phyloP scores from a whole-genome alignment of 2,113 vertebrate genomes.

The Raphicerus campestris region DNA sequence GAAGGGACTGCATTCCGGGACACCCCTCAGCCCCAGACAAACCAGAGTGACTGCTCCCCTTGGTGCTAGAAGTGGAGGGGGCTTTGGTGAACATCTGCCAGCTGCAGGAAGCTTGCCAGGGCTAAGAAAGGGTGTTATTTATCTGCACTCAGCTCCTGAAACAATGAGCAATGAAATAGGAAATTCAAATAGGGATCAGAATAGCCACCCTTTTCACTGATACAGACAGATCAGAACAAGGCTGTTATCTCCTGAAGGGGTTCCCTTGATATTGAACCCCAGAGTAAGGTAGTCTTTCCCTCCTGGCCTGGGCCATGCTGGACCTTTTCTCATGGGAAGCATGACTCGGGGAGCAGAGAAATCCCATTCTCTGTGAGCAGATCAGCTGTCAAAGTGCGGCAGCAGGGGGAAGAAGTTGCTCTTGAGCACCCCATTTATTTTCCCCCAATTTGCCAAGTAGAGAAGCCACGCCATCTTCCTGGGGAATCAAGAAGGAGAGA shows the following conservation, averaged over 20 bases:
- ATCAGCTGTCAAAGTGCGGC: neutral
- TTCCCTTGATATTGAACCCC: neutral
- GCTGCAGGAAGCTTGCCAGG: neutral
- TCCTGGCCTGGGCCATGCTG: too few species aligned
- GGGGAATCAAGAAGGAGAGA: neutral
- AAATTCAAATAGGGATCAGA: neutral
- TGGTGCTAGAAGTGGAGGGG: neutral
- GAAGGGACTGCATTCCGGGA: neutral
- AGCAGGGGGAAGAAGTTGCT: rapidly evolving
- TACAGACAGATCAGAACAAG: neutral
- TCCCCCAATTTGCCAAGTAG: neutral
- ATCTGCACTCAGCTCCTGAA: neutral
- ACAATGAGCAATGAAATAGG: neutral
- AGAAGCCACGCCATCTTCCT: neutral
- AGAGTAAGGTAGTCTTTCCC: neutral
- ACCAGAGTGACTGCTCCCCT: neutral
- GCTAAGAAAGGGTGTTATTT: neutral
- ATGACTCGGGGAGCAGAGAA: neutral
- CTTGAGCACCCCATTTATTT: neutral
- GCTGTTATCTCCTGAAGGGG: neutral
- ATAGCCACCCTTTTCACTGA: neutral
- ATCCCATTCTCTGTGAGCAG: neutral
- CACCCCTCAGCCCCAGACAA: neutral
- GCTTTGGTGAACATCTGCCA: neutral
- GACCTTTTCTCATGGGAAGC: neutral